These are phyloP conservation scores for Leptestheria dahalacensis DNA, from an alignment of 1,140 invertebrate species.

Conservation along the genomic window DNA sequence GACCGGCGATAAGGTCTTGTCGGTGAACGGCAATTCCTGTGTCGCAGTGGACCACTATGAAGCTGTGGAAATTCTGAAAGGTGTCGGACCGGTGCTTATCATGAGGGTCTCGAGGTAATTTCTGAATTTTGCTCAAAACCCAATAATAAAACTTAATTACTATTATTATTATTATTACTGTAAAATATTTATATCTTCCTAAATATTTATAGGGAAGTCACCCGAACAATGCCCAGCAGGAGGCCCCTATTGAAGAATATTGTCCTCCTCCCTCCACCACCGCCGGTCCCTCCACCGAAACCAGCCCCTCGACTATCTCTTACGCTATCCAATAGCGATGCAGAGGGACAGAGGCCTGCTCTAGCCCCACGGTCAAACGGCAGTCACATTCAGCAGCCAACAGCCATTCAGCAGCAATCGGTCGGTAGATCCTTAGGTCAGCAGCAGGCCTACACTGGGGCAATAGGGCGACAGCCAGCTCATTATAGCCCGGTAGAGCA, in stretches of 20 bases:
- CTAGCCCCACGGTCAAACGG: background rate
- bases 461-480: too few species aligned
- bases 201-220: conserved; percentile 35
- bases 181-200: too few species aligned
- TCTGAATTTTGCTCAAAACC: too few species aligned
- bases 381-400: background rate
- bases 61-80: conserved; percentile 85
- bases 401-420: too few species aligned
- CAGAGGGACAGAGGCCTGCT: background rate
- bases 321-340: background rate
- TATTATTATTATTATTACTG: too few species aligned
- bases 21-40: conserved; percentile 76
- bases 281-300: background rate
- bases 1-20: conserved; percentile 86
- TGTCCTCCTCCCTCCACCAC: background rate
- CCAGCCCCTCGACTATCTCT: conserved; percentile 10
- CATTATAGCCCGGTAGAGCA: too few species aligned
- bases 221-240: conserved; percentile 30
- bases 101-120: conserved; percentile 51
- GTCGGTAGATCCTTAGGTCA: too few species aligned
- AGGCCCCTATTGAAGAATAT: background rate
- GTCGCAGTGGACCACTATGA: conserved; percentile 84
- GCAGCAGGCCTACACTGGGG: too few species aligned
- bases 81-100: conserved; percentile 63
- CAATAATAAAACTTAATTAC: too few species aligned